Evolutionary conservation across 2,888 invertebrate species (phyloP).

Genomic region (Dolichopus griseipennis): DNA sequence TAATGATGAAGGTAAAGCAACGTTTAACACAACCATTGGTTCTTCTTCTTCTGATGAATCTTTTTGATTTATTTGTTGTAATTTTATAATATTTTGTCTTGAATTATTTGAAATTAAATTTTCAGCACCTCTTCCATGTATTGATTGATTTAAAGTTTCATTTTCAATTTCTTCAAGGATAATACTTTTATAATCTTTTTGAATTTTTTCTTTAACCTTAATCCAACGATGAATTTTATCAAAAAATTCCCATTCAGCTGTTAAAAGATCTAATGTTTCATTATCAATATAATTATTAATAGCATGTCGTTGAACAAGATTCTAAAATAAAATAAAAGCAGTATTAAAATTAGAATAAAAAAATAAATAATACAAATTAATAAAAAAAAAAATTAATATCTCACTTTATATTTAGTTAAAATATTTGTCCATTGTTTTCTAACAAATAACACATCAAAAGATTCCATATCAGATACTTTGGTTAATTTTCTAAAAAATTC

Average conservation of each 20-base stretch:
- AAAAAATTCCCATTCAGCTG: conserved; percentile 9
- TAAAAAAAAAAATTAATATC: conserved; percentile 2
- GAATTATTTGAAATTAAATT: not conserved
- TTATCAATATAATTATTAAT: not conserved
- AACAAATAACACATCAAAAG: conserved; percentile 34
- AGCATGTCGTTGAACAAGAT: not conserved
- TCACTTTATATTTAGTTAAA: conserved; percentile 35
- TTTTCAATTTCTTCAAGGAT: not conserved
- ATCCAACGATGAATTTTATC: conserved; percentile 10
- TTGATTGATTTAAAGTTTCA: not conserved
- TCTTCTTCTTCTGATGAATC: conserved; percentile 1
- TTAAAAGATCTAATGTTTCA: not conserved
- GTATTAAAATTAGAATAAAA: not conserved
- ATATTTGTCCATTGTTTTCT: conserved; percentile 37
- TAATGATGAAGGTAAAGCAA: not conserved
- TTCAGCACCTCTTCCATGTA: not conserved
- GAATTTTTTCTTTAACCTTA: conserved; percentile 3
- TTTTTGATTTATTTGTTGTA: not conserved
- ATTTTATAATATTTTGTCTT: not conserved
- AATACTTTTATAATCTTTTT: not conserved
- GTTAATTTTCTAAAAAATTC: conserved; percentile 30
- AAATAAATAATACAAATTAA: conserved; percentile 8
- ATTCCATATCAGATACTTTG: conserved; percentile 31
- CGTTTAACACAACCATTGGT: not conserved
- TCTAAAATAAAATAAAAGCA: not conserved